These are phyloP conservation scores for Apistogramma diplotaenia DNA, from an alignment of 2,113 vertebrate genomes.

Conservation along the genomic window DNA sequence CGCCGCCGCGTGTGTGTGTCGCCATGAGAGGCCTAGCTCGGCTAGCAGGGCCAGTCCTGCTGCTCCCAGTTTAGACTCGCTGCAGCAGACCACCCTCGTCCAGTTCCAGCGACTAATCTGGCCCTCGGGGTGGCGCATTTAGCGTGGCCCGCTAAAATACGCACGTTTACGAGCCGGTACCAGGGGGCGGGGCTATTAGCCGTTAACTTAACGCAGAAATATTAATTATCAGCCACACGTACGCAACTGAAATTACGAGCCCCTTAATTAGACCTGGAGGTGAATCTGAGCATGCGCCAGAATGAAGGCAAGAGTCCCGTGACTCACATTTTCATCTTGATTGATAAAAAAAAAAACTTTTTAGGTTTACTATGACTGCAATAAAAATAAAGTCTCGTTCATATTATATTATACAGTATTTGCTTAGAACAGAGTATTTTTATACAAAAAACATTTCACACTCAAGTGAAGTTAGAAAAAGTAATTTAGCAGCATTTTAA, in stretches of 20 bases:
- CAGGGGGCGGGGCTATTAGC: not conserved
- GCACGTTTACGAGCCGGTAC: constrained; percentile 33
- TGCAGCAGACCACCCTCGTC: constrained; percentile 69
- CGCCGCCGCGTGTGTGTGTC: not conserved
- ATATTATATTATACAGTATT: not conserved
- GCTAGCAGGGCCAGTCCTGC: constrained; percentile 61
- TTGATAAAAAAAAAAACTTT: not conserved
- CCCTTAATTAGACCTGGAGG: constrained; percentile 34
- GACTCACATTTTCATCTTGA: not conserved
- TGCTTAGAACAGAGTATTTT: not conserved
- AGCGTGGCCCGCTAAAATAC: constrained; percentile 53
- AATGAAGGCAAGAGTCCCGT: constrained; percentile 15
- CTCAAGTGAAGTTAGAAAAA: not conserved
- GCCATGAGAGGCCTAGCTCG: constrained; percentile 62
- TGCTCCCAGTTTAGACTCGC: constrained; percentile 70
- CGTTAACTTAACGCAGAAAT: constrained; percentile 4
- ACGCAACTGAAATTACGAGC: constrained; percentile 16
- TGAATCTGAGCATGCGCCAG: constrained; percentile 51
- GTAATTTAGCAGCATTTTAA: not conserved
- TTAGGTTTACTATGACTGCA: not conserved
- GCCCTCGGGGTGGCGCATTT: constrained; percentile 61
- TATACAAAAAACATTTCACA: not conserved
- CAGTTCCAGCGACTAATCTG: constrained; percentile 71
- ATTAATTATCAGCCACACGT: constrained; percentile 25
- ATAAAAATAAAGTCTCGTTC: not conserved